Percentiles rank a stretch among this genome's conserved stretches.
Evolutionary conservation across 2,113 vertebrate genomes (phyloP).

Genomic region (Mohoua ochrocephala): DNA sequence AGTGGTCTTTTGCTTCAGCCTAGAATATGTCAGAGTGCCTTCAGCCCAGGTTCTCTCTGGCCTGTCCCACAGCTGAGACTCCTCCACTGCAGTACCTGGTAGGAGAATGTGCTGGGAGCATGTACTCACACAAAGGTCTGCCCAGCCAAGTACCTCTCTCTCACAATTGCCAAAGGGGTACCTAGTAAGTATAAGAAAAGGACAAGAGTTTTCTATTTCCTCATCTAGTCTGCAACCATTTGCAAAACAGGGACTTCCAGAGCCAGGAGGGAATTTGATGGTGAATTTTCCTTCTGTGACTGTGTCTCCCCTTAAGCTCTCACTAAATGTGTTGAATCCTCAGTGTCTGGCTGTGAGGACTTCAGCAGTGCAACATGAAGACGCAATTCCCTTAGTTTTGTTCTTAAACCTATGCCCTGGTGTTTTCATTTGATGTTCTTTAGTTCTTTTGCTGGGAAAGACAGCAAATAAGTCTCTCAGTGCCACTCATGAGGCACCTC

Average conservation of each 20-base stretch:
- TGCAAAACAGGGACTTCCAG: background rate
- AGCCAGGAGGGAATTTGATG: background rate
- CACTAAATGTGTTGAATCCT: background rate
- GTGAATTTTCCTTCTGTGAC: background rate
- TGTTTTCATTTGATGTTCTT: background rate
- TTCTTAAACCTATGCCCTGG: background rate
- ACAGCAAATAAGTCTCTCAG: background rate
- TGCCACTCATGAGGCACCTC: background rate
- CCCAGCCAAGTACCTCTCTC: background rate
- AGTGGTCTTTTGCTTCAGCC: background rate
- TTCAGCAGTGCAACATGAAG: background rate
- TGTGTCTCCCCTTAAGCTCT: background rate
- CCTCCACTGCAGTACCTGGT: rapidly evolving
- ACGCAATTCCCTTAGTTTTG: background rate
- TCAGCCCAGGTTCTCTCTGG: background rate
- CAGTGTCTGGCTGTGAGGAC: background rate
- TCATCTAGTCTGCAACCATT: background rate
- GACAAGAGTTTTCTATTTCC: background rate
- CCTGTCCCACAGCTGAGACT: background rate
- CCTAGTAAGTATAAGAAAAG: background rate
- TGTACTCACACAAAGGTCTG: background rate
- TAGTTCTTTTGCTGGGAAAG: background rate
- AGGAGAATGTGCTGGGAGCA: background rate
- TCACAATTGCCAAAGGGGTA: background rate
- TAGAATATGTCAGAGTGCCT: background rate